Base-by-base conservation (phyloP, 2,888 invertebrate genomes). In the Ptilodon capucinus region DNA sequence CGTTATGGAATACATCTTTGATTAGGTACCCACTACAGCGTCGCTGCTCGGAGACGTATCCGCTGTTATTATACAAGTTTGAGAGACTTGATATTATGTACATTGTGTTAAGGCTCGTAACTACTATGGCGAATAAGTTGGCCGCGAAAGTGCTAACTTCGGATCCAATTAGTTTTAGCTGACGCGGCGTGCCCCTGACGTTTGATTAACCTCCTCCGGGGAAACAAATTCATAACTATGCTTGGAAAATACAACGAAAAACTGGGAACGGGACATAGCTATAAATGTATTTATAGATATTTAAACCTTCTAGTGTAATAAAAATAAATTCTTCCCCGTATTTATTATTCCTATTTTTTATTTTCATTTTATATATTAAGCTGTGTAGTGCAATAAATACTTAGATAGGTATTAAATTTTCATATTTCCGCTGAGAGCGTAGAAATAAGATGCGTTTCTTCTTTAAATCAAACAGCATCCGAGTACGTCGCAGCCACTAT, bases 141-240 rank as follows among this genome's bases (percentile, higher is more conserved):
- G 68, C 71, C 73, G 68, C 68, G 74, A 68, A 71, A 71, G 68
- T 71, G 73, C 70, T 68, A 85, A 88, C 76, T 89, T 87, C 73
- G 69, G 70, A 83, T 86, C 77, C 77, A 86, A 86, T 88, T 86
- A 86, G 86, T 83, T 83, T 67, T 58, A 68, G 79, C 79, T 81
- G 83, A 76, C 80, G 79, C 70, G 70, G 76, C 70, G 68, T 68
- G 59, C 72, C 71, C 71, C 70, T 71, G 64, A 64, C 71, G 69
- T 86, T 81, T 85, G 86, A 88, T 88, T 84, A 86, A 77, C 79
- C 74, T 74, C 77, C 75, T 65, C n/a, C 51, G 56, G 64, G 68
- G 68, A 73, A 75, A 76, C 70, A 76, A 81, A 72, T 72, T 71
- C 74, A 70, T 60, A 68, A 59, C 51, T 71, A 53, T 57, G 51